These are phyloP conservation scores for Macrotis lagotis DNA, from an alignment of 2,113 vertebrate genomes.

Conservation along the genomic window DNA sequence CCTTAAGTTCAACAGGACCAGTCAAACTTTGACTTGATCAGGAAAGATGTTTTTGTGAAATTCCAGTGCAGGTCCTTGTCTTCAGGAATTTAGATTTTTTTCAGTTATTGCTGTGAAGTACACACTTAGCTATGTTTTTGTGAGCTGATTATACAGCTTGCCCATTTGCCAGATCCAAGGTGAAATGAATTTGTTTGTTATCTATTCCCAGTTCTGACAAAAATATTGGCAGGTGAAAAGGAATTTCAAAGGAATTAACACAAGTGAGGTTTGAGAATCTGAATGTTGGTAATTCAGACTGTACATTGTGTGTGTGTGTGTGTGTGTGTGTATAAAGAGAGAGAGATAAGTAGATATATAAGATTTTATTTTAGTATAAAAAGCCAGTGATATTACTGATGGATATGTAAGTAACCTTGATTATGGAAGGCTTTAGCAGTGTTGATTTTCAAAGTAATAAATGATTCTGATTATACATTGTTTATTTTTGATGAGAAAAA, in stretches of 20 bases:
- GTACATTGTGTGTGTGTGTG: too few species aligned
- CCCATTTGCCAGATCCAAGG: slow-evolving; percentile 19
- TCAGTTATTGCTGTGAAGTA: background rate
- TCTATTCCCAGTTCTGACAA: background rate
- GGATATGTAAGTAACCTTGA: background rate
- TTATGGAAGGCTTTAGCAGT: background rate
- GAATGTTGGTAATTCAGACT: slow-evolving; percentile 28
- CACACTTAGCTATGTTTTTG: background rate
- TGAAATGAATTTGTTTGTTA: background rate
- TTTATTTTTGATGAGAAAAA: background rate
- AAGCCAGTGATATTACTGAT: background rate
- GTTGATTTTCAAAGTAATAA: background rate
- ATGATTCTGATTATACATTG: background rate
- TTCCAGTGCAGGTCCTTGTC: slow-evolving; percentile 1
- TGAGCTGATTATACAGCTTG: slow-evolving; percentile 23
- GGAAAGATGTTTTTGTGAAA: background rate
- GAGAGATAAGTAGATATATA: too few species aligned
- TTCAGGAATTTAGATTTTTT: slow-evolving; percentile 28
- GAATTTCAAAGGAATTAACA: background rate
- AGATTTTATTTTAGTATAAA: background rate
- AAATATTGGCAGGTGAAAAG: slow-evolving; percentile 4
- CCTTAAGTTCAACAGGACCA: background rate
- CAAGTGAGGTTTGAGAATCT: background rate
- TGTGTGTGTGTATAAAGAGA: slow-evolving; percentile 31
- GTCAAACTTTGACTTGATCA: background rate